Evolutionary conservation across 2,797 vertebrate species (phyloP), one percentile per base, ranked within the genome.

Genomic region (Chloroceryle amazona): DNA sequence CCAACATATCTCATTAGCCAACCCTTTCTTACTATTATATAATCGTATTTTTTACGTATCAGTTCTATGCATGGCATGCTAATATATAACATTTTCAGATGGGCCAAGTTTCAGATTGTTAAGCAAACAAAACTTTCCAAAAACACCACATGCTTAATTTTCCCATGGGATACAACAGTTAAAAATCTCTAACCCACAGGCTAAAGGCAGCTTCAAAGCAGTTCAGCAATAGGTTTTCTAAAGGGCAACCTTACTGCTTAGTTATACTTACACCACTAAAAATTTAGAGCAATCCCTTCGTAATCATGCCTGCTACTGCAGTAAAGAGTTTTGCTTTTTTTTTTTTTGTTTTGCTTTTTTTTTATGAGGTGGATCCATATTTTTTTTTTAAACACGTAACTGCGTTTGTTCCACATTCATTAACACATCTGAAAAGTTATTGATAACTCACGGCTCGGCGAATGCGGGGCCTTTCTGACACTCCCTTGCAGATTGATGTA

Each of bases 371-470:
- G 95, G 93, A 94, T 94, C 57, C 52, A n/a, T 93, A 47, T 86
- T 95, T 96, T 86, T 95, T 96, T 97, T 98, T 97, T 94, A 97
- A 98, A 98, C 97, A 98, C 98, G 66, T 88, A 98, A 97, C 96
- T 98, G 97, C 96, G 98, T 98, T 96, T 98, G 97, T 98, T 98
- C 98, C 98, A 98, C 98, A 98, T 98, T 98, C 97, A 98, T 98
- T 98, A 98, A 98, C 98, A 98, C 98, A 98, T 98, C 98, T 98
- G 98, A 98, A 98, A 98, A 98, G 98, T 98, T 98, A 98, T 98
- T 96, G 96, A 98, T 98, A 98, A 98, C 98, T 98, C 98, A 98
- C 98, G 98, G 98, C 98, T 98, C 97, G 98, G 98, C 98, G 98
- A 98, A 98, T 98, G 98, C 98, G 98, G 98, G 98, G 98, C 98